Base-by-base conservation (phyloP, 2,888 invertebrate genomes). In the Melieria picta region DNA sequence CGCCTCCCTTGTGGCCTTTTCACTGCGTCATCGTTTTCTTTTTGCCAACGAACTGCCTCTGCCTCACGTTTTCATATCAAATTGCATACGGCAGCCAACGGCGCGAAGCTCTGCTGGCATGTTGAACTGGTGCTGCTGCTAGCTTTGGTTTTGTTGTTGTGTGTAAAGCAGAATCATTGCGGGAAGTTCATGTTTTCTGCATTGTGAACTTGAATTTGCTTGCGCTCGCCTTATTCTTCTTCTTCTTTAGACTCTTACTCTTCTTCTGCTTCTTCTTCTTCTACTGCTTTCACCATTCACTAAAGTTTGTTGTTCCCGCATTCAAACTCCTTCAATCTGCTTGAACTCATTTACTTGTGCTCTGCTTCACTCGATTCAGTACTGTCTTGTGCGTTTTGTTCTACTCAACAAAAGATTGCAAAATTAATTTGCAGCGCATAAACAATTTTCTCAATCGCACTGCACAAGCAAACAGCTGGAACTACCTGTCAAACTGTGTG, bases 371-470 rank as follows among this genome's bases (percentile, higher is more conserved):
- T 30, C 30, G 30, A 30, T 30, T 30, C 30, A 30, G 11, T 52
- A n/a, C 2, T 50, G 0, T 52, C 13, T 9, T 52, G 6, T 52
- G 52, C 52, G 13, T 52, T 52, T 52, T 9, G 0, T 52, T n/a
- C 6, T 1, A 4, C 52, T 52, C 13, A 58, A 13, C 16, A 58
- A 58, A 58, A 13, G 58, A 58, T 30, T 58, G 9, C 16, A 30
- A 58, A 58, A 58, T 58, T 58, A 58, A 11, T 58, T 58, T 58
- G 58, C 58, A 13, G 13, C 16, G 16, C 58, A 58, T 58, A 58
- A 58, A 58, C 57, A 57, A 4, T 57, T 57, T 16, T n/a, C 9
- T n/a, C 16, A 13, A 30, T 30, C 13, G 58, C 7, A 10, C 16
- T 30, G 30, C 30, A 30, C 3, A 30, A 30, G 2, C 30, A 3